Evolutionary conservation across 1,140 invertebrate genomes (phyloP).

Genomic region (Adelges cooleyi): DNA sequence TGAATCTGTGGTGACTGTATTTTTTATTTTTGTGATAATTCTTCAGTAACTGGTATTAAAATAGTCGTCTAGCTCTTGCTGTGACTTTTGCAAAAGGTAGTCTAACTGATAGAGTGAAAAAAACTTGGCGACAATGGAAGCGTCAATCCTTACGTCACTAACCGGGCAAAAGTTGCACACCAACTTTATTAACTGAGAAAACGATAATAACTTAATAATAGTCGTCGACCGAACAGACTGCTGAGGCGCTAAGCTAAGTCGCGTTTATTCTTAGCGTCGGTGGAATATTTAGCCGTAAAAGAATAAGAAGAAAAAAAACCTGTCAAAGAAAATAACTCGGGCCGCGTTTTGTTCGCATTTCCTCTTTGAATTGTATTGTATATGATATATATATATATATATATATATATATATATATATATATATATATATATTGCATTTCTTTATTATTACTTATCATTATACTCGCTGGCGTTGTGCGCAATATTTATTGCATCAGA

Average conservation of each 20-base stretch:
- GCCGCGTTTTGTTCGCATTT: too few species aligned
- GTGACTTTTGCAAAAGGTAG: too few species aligned
- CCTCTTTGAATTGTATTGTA: too few species aligned
- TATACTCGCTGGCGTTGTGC: neutral
- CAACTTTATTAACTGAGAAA: slow-evolving; percentile 10
- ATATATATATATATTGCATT: neutral
- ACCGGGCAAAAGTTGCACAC: neutral
- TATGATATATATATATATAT: neutral
- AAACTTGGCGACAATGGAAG: slow-evolving; percentile 8
- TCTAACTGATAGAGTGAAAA: too few species aligned
- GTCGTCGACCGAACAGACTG: neutral
- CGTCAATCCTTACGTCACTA: neutral
- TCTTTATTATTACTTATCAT: slow-evolving; percentile 26
- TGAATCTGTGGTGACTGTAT: too few species aligned
- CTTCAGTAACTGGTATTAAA: too few species aligned
- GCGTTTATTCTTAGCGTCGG: neutral
- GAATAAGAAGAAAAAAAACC: neutral
- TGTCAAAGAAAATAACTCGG: neutral
- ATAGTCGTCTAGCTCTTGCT: too few species aligned
- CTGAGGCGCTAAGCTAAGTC: too few species aligned
- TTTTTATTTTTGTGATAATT: too few species aligned
- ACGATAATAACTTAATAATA: slow-evolving; percentile 23
- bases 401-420: neutral
- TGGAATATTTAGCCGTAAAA: neutral
- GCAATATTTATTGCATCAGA: neutral